Conservation (phyloP, 1,140 invertebrate species). For the Oscheius sp. region DNA sequence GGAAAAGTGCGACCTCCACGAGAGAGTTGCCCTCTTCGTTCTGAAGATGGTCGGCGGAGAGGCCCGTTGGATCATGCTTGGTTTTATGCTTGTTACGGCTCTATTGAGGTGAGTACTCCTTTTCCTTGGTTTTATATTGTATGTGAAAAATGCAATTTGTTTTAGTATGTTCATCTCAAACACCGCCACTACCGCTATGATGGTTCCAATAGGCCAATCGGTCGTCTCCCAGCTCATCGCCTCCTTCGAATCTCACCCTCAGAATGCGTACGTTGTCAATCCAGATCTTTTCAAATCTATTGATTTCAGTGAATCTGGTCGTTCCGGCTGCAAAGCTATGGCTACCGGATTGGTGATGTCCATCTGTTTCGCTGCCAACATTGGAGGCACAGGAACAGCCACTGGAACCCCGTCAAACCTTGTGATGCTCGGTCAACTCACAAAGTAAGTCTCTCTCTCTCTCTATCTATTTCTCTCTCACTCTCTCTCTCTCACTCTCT, state of each 20-base stretch:
- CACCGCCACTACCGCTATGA: constrained; percentile 64
- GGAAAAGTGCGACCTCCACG: constrained; percentile 79
- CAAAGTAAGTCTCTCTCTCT: constrained; percentile 22
- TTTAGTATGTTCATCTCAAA: constrained; percentile 65
- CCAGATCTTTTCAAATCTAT: not conserved
- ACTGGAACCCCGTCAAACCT: constrained; percentile 64
- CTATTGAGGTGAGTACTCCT: constrained; percentile 26
- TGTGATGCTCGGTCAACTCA: constrained; percentile 52
- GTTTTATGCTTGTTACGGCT: constrained; percentile 47
- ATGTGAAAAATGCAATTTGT: constrained; percentile 42
- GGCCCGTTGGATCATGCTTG: constrained; percentile 62
- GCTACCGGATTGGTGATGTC: constrained; percentile 42
- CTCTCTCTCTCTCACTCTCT: not conserved
- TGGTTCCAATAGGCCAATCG: constrained; percentile 63
- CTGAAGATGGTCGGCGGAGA: constrained; percentile 73
- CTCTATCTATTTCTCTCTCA: not conserved
- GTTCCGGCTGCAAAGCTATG: constrained; percentile 34
- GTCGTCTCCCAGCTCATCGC: constrained; percentile 52
- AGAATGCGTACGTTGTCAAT: constrained; percentile 8
- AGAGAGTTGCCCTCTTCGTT: constrained; percentile 76
- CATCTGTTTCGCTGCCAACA: constrained; percentile 62
- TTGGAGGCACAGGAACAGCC: constrained; percentile 63
- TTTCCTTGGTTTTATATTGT: not conserved
- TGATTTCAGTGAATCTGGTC: constrained; percentile 18
- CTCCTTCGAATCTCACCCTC: constrained; percentile 27